Percentiles rank a stretch among this genome's conserved stretches.
Evolutionary conservation across 2,113 vertebrate genomes (phyloP).

Genomic region (Capreolus pygargus): DNA sequence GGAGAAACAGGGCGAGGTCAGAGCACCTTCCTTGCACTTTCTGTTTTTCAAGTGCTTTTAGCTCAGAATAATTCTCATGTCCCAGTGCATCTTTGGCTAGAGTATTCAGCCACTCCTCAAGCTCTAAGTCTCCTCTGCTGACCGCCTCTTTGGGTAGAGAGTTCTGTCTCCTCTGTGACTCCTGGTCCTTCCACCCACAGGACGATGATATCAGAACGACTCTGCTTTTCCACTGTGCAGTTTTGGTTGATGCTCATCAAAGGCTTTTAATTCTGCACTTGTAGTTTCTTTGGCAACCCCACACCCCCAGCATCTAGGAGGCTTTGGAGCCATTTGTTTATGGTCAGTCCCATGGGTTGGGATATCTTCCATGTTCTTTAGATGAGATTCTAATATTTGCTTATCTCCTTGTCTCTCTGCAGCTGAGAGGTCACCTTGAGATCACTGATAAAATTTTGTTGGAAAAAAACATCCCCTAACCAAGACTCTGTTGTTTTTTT

Average conservation of each 20-base stretch:
- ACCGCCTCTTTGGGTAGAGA: background rate
- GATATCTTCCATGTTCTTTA: background rate
- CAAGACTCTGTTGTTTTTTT: background rate
- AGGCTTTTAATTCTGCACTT: background rate
- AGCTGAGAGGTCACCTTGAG: background rate
- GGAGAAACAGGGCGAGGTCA: background rate
- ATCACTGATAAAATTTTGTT: background rate
- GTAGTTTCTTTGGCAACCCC: background rate
- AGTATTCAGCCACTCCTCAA: background rate
- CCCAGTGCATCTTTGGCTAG: background rate
- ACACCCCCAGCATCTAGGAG: background rate
- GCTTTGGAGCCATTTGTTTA: background rate
- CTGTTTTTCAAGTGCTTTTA: background rate
- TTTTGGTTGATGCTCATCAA: background rate
- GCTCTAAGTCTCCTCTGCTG: background rate
- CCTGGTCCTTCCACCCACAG: accelerated
- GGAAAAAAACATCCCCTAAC: background rate
- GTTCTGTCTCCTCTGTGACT: background rate
- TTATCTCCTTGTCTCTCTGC: background rate
- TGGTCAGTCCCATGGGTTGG: too few species aligned
- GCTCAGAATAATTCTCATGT: background rate
- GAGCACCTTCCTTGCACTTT: background rate
- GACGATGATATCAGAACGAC: accelerated
- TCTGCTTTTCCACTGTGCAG: background rate
- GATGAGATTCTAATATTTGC: background rate